Evolutionary conservation across 2,888 invertebrate genomes (phyloP), one percentile per base, ranked within the genome.

Genomic region (Halocaridina rubra): DNA sequence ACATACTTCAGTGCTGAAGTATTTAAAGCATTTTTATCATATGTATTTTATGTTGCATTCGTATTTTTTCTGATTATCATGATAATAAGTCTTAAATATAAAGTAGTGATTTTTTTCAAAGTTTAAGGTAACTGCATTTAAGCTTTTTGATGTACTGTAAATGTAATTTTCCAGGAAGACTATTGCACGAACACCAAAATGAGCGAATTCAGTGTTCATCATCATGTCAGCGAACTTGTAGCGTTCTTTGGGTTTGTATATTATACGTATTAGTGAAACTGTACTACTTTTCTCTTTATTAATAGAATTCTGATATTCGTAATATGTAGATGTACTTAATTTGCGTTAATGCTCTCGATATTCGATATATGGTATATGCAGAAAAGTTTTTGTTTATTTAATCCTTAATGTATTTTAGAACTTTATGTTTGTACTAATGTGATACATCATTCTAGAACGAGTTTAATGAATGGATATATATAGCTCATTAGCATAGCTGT

Each of bases 181-280:
- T n/a, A 57, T 7, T 59, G 39, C 19, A 5, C n/a, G 30, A 27
- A 67, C n/a, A n/a, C n/a, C n/a, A n/a, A n/a, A n/a, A 84, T 84
- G 84, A 84, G 84, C 78, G 84, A 84, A 30, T 84, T 84, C 19
- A 78, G 59, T 7, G 64, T 84, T 69, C 84, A 84, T 46, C 84
- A 84, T 24, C 77, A 78, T 46, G 78, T 84, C 10, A 84, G 84
- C 74, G 84, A 84, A 53, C 84, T 84, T 33, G 72, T 71, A 59
- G 57, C 79, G 1, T 72, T 84, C 27, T 46, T 84, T 16, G 84
- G 84, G 84, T 84, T 30, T 78, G 84, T 84, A 33, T 3, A 16
- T 22, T 64, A 4, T 64, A 16, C 19, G 19, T 61, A 16, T 64
- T 29, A n/a, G n/a, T n/a, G n/a, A 19, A 4, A n/a, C 10, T n/a